Base-by-base conservation (phyloP, 2,888 invertebrate genomes). In the Pantelozetes paolii region DNA sequence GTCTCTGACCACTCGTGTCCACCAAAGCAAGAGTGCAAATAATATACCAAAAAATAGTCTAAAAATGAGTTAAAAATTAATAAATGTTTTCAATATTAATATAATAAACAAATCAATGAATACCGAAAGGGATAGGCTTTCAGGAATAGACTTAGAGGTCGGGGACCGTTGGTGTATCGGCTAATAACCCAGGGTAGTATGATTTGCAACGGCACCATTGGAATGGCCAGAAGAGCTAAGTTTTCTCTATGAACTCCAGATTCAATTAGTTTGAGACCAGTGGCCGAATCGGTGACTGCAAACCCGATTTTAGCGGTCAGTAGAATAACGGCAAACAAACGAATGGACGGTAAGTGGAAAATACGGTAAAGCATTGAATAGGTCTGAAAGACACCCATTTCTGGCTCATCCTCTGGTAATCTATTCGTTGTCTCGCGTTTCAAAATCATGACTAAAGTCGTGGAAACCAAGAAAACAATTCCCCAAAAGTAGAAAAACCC, bases 401-500 rank as follows among this genome's bases (percentile, higher is more conserved):
- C 82, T 6, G 79, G 78, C 62, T 83, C 80, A 80, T 67, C 83
- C 81, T 86, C 57, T 40, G 28, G 67, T 79, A 81, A 26, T 28
- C 74, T 36, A 30, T 23, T 45, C 42, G 57, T 71, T 6, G 23
- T 85, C 83, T 97, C 97, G 77, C 86, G 87, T 82, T 98, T 98
- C n/a, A 95, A 85, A 18, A 96, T 76, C 48, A 91, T 90, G 69
- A 98, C 89, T 2, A 97, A 80, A 0, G 94, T 93, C 0, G 99
- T 99, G 0, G 91, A 89, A 1, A 90, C 81, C 71, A 99, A 85
- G 82, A 98, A 99, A 1, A 92, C 86, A 83, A 92, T 87, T 6
- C 95, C 95, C 97, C 98, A 99, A 82, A 97, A 94, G 81, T 89
- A 89, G 20, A 99, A 85, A 83, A 97, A 99, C 78, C 91, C 92